Base-by-base conservation (phyloP, 2,797 vertebrate species). In the Cryptoblepharus egeriae region DNA sequence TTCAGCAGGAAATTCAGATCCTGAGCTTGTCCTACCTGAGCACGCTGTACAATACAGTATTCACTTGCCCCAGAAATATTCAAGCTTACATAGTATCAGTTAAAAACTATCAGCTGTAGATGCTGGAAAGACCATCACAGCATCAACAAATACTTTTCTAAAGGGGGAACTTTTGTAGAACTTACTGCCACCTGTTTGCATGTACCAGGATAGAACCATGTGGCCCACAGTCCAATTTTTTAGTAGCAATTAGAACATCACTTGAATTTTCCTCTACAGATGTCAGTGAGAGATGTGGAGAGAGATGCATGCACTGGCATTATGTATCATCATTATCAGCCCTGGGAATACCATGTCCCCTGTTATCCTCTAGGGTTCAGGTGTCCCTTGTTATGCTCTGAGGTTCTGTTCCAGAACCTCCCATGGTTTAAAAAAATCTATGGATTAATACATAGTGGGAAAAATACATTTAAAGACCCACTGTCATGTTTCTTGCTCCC, bases 1-100 rank as follows among this genome's bases (percentile, higher is more conserved):
- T 52, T 39, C 32, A 61, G 20, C 57, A 75, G 57, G 42, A 82
- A 79, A 74, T 63, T 79, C 63, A 79, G 15, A 28, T 26, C 37
- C 39, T 60, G 37, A n/a, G 22, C n/a, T 39, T 65, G 12, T 12
- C 60, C 32, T 30, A 10, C 35, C 30, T 49, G 67, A 81, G 64
- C 60, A 35, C 30, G 2, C 52, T 60, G 9, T 6, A 28, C 70
- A 18, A 42, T 20, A 28, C 70, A 18, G 30, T 20, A 52, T 22
- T 82, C 57, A 69, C 22, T 68, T 64, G 22, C 3, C 15, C 35
- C 10, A n/a, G 39, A 86, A 74, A 30, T 22, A 78, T 30, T 49
- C n/a, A 35, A 42, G 55, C 70, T 81, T 42, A n/a, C 20, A 39
- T 26, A 6, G 16, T 11, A 39, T 39, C 22, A 32, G 75, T 4